Evolutionary conservation across 2,113 vertebrate genomes (phyloP), one percentile per base, ranked within the genome.

Genomic region (Cryptomyrus ogoouensis): DNA sequence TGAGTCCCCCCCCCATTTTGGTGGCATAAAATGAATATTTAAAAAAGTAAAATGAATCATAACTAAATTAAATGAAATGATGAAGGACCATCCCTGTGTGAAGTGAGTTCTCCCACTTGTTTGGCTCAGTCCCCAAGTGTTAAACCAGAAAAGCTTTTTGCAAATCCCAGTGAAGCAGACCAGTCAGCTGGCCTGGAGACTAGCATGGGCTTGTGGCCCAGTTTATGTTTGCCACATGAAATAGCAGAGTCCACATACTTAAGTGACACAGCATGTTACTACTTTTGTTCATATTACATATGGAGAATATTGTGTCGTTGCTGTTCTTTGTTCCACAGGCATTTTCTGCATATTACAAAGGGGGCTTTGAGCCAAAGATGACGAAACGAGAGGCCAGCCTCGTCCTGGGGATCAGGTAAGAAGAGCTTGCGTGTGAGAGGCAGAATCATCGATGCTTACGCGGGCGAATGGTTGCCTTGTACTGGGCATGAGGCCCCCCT

Each of bases 361-460:
- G 98, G 93, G 98, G 98, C 92, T 99, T 99, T 95, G 97, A 99
- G 89, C 96, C 95, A 94, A 98, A 97, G 96, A 99, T 99, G 97
- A 98, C 95, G 92, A 97, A 95, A 88, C 94, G 97, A 93, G 98
- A 99, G 95, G 98, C 98, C 90, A 96, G 97, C 93, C 97, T 99
- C 88, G 94, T 99, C 95, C 97, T 99, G 87, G 97, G 97, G 90
- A 93, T 99, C 93, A 98, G 98, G 98, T 99, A 96, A 92, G 39
- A 42, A 17, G 35, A 12, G 35, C 35, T 80, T 35, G 31, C 2
- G 13, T 42, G 35, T 42, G 5, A 80, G 74, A 19, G 35, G 17
- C n/a, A 70, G n/a, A 31, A 31, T 5, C 35, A 39, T 39, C 17
- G 31, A 19, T 0, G 5, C 31, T 39, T 35, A 17, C 10, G 31